A percentile compares a stretch with the other conserved stretches of the same genome.
Conservation (phyloP, 2,797 vertebrate species). For the Lates japonicus region DNA sequence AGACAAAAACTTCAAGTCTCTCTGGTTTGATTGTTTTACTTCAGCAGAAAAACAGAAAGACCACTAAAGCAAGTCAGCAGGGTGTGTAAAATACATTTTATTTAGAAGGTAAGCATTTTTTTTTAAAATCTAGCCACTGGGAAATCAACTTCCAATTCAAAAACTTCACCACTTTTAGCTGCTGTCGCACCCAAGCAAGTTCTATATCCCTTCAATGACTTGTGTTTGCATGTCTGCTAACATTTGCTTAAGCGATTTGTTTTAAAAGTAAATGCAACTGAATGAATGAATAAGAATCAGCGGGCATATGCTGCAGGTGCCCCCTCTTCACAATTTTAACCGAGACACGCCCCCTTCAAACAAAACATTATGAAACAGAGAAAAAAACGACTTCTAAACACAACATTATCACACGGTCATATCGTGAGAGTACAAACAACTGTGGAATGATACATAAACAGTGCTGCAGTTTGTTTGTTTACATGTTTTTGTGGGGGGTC, state of each 20-base stretch:
- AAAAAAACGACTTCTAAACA: conserved; percentile 40
- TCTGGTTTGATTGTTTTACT: not conserved
- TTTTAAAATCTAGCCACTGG: not conserved
- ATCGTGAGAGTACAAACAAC: conserved; percentile 30
- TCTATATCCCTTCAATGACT: not conserved
- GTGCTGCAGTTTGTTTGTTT: conserved; percentile 22
- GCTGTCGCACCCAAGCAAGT: no score
- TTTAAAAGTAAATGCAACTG: not conserved
- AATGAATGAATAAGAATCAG: not conserved
- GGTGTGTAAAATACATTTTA: not conserved
- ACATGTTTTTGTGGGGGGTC: not conserved
- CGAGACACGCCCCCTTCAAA: conserved; percentile 31
- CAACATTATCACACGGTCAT: conserved; percentile 2
- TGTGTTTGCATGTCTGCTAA: not conserved
- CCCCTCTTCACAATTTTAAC: not conserved
- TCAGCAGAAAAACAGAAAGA: not conserved
- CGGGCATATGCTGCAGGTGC: not conserved
- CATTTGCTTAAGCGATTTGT: not conserved
- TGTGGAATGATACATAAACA: conserved; percentile 45
- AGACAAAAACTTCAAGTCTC: not conserved
- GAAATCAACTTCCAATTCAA: not conserved
- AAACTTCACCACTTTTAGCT: not conserved
- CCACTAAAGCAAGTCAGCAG: not conserved
- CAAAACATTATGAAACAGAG: conserved; percentile 32
- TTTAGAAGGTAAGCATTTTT: not conserved